Percentiles rank a stretch among this genome's conserved stretches.
Conservation (phyloP, 1,140 invertebrate species). For the Achroia grisella region DNA sequence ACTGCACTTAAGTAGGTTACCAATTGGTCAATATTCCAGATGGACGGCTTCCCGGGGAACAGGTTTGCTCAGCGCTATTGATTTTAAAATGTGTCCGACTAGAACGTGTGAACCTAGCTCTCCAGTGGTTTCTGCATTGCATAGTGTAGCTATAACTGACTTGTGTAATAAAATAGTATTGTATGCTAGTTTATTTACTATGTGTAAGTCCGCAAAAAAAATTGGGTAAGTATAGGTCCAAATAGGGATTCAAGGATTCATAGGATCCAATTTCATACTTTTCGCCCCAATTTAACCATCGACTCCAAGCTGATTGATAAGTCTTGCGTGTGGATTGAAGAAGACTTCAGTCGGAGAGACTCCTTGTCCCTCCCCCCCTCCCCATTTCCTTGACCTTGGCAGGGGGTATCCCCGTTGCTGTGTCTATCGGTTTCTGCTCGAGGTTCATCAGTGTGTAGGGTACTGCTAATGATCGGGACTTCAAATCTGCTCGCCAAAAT, state of each 20-base stretch:
- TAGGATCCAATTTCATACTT: not conserved
- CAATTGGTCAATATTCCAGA: conserved; percentile 23
- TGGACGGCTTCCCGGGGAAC: conserved; percentile 13
- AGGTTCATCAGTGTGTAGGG: conserved; percentile 17
- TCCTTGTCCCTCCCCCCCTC: not conserved
- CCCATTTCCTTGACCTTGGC: not conserved
- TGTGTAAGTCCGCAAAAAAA: not conserved
- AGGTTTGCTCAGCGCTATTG: conserved; percentile 13
- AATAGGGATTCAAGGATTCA: too few species aligned
- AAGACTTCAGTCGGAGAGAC: not conserved
- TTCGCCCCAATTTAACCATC: not conserved
- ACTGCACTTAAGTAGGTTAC: conserved; percentile 2
- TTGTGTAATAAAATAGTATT: conserved; percentile 23
- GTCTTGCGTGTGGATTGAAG: not conserved
- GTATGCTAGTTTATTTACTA: conserved; percentile 13
- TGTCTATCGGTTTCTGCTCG: conserved; percentile 10
- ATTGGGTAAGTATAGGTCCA: not conserved
- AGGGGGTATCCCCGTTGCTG: conserved; percentile 2
- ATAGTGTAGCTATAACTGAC: conserved; percentile 18
- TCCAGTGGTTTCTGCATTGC: not conserved
- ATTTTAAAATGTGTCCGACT: conserved; percentile 18
- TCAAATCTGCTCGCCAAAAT: conserved; percentile 23
- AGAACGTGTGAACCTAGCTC: conserved; percentile 12
- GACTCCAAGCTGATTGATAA: not conserved
- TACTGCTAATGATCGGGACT: conserved; percentile 10